Evolutionary conservation across 2,888 invertebrate genomes (phyloP), one percentile per base, ranked within the genome.

Genomic region (Eristalis intricaria): DNA sequence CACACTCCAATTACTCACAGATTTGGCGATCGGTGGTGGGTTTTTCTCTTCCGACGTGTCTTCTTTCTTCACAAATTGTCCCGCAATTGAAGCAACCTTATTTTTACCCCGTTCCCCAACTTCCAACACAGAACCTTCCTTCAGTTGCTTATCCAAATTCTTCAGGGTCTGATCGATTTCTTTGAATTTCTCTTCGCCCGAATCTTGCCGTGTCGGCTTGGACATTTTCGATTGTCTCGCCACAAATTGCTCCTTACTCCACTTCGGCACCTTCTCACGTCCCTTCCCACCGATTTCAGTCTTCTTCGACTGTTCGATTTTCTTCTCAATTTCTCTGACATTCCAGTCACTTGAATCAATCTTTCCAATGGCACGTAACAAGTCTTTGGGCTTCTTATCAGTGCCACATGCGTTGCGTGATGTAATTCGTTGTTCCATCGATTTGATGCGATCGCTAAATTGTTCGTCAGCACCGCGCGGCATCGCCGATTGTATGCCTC

Each of bases 291-390:
- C 92, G 11, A 91, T 91, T 89, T 93, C 93, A 0, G 93, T 92
- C 87, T 93, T 93, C 82, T 93, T 93, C 0, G 93, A 93, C 89
- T 94, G 94, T 78, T 95, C 96, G 40, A 98, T 98, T 93, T 98
- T 98, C 91, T 97, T 96, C 91, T 98, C 98, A 38, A 98, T 97
- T 92, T 97, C 96, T 89, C 96, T 96, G 43, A 98, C 96, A 93
- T 98, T 98, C 98, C 98, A 98, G 92, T 98, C 98, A 80, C 95
- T 96, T 84, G 96, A 95, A 91, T 98, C 97, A 89, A 98, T 97
- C 93, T 97, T 97, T 73, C 98, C 98, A 84, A 98, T 97, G 63
- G 98, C 97, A 87, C 98, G 95, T 93, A 97, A 94, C 85, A 98
- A 94, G 93, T 98, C 98, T 92, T 96, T 97, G 1, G 97, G 98